These are phyloP conservation scores for Spilosoma lubricipeda DNA, from an alignment of 2,888 invertebrate genomes.

Conservation along the genomic window DNA sequence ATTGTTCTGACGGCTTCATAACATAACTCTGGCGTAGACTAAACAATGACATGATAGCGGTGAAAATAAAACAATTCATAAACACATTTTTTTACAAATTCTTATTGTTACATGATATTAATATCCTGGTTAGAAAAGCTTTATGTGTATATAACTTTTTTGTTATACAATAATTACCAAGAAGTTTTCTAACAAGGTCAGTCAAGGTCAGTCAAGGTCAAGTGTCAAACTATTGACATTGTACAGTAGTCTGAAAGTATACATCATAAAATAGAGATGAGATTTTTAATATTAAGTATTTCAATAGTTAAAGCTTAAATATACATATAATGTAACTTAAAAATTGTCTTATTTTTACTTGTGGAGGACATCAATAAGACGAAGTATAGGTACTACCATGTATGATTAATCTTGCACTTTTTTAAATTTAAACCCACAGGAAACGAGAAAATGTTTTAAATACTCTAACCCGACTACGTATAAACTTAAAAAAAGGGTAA, in stretches of 20 bases:
- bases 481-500: no score
- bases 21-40: slow-evolving; percentile 21
- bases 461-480: neutral
- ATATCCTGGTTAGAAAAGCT: neutral
- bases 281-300: neutral
- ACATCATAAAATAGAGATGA: neutral
- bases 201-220: no score
- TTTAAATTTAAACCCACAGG: neutral
- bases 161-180: no score
- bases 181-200: no score
- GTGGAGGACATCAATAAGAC: neutral
- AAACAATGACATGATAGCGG: slow-evolving; percentile 20
- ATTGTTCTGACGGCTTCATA: slow-evolving; percentile 20
- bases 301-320: neutral
- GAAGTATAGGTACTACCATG: neutral
- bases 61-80: slow-evolving; percentile 3
- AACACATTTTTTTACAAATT: neutral
- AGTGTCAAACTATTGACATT: no score
- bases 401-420: neutral
- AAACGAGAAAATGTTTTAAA: neutral
- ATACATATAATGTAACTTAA: no score
- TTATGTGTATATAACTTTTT: neutral
- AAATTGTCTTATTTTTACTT: neutral
- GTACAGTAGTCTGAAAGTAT: neutral
- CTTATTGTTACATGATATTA: neutral